Percentiles rank a stretch among this genome's conserved stretches.
Conservation (phyloP, 2,797 vertebrate genomes). For the Scarus forsteni region DNA sequence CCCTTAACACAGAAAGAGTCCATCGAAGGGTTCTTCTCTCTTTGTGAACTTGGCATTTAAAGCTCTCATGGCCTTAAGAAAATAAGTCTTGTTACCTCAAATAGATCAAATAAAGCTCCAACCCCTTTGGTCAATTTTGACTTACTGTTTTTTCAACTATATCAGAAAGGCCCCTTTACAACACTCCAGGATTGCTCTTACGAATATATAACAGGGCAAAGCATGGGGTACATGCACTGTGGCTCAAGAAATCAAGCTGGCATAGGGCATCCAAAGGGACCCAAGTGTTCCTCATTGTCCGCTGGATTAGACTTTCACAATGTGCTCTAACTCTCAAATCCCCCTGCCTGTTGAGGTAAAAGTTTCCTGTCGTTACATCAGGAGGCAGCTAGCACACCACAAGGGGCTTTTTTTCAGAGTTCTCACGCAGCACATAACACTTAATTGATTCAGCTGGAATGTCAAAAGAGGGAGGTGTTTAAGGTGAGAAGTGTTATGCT, state of each 20-base stretch:
- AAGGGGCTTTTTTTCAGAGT: conserved; percentile 54
- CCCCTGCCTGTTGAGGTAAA: conserved; percentile 51
- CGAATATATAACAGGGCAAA: conserved; percentile 26
- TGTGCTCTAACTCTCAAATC: conserved; percentile 44
- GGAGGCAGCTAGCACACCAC: conserved; percentile 52
- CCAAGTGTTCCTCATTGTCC: conserved; percentile 46
- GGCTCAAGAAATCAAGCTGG: conserved; percentile 20
- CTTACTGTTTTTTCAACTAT: conserved; percentile 2
- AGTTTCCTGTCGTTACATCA: conserved; percentile 73
- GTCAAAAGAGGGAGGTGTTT: conserved; percentile 63
- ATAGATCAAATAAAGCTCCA: conserved; percentile 18
- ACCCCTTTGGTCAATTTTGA: background rate
- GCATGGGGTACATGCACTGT: conserved; percentile 16
- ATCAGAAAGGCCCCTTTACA: conserved; percentile 8
- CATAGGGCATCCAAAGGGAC: conserved; percentile 36
- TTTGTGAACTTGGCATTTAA: conserved; percentile 6
- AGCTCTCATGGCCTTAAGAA: conserved; percentile 9
- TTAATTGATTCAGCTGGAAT: conserved; percentile 71
- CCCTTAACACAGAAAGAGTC: background rate
- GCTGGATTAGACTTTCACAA: conserved; percentile 49
- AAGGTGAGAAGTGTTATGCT: conserved; percentile 54
- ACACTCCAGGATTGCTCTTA: conserved; percentile 7
- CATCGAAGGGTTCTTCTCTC: background rate
- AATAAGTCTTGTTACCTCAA: conserved; percentile 12
- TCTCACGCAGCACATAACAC: conserved; percentile 53